phyloP scores from a whole-genome alignment of 2,888 invertebrate genomes.

The Drosophila eohydei region DNA sequence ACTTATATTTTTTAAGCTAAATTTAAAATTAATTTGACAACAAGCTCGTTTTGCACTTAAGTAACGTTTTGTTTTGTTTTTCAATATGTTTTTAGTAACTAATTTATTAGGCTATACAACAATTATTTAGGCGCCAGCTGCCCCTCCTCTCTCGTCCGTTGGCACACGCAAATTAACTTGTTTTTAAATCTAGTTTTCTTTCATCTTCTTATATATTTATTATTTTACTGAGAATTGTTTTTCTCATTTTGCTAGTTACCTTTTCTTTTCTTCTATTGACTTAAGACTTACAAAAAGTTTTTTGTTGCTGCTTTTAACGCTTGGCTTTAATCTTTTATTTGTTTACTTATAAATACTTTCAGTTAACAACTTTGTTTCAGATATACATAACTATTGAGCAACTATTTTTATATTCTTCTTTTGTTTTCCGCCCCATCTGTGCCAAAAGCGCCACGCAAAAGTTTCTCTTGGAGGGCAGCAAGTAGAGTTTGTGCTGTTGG shows the following conservation, averaged over 20 bases:
- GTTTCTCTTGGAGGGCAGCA: not conserved
- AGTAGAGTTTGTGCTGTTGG: slow-evolving; percentile 8
- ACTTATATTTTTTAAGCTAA: slow-evolving; percentile 50
- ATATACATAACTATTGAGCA: slow-evolving; percentile 61
- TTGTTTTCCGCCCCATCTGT: not conserved
- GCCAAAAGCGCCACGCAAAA: slow-evolving; percentile 34
- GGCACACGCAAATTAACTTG: slow-evolving; percentile 50
- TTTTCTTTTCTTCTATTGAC: slow-evolving; percentile 11
- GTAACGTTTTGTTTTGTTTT: slow-evolving; percentile 55
- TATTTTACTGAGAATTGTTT: slow-evolving; percentile 40
- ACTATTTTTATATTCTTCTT: slow-evolving; percentile 29
- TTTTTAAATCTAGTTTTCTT: slow-evolving; percentile 42
- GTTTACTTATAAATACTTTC: slow-evolving; percentile 69
- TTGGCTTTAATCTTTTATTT: slow-evolving; percentile 7
- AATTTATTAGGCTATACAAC: slow-evolving; percentile 55
- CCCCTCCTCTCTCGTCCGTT: slow-evolving; percentile 6
- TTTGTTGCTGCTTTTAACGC: slow-evolving; percentile 49
- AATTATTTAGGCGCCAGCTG: slow-evolving; percentile 28
- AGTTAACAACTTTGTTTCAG: slow-evolving; percentile 73
- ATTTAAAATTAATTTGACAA: slow-evolving; percentile 74
- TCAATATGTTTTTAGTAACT: slow-evolving; percentile 26
- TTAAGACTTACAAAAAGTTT: slow-evolving; percentile 60
- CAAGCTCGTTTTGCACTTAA: slow-evolving; percentile 82
- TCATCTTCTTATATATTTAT: slow-evolving; percentile 17
- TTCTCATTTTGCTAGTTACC: slow-evolving; percentile 39